A percentile compares a stretch with the other conserved stretches of the same genome.
These are phyloP conservation scores for Semnornis frantzii DNA, from an alignment of 2,113 vertebrate species.

Conservation along the genomic window DNA sequence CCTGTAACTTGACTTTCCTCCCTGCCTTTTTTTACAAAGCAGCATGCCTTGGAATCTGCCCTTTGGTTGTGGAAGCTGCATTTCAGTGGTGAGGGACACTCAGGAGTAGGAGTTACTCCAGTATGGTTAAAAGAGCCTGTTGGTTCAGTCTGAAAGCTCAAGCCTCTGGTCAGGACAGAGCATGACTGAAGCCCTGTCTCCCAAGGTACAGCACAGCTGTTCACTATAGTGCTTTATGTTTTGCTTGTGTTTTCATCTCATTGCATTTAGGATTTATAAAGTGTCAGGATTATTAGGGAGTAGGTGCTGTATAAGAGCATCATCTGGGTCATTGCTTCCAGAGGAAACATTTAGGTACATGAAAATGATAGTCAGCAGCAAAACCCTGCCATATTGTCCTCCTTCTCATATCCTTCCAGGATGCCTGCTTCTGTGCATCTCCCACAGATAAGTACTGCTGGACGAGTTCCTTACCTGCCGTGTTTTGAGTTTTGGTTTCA, in stretches of 20 bases:
- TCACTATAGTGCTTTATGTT: background rate
- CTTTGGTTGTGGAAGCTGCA: background rate
- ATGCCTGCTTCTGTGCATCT: background rate
- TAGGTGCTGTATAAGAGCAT: background rate
- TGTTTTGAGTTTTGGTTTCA: background rate
- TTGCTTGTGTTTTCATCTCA: background rate
- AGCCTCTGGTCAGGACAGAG: background rate
- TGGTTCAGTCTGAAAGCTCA: background rate
- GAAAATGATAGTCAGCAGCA: background rate
- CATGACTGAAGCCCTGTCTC: background rate
- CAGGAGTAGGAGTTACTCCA: background rate
- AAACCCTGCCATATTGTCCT: background rate
- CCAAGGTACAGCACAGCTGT: background rate
- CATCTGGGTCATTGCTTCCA: background rate
- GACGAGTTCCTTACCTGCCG: background rate
- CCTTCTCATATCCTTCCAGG: background rate
- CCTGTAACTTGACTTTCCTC: background rate
- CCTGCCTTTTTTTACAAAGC: background rate
- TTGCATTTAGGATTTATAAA: background rate
- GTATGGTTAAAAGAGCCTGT: background rate
- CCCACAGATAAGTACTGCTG: background rate
- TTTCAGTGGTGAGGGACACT: background rate
- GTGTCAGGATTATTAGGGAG: background rate
- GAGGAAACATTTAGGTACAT: background rate
- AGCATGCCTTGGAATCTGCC: background rate